These are phyloP conservation scores for Atta texana DNA, from an alignment of 1,140 invertebrate genomes.

Conservation along the genomic window DNA sequence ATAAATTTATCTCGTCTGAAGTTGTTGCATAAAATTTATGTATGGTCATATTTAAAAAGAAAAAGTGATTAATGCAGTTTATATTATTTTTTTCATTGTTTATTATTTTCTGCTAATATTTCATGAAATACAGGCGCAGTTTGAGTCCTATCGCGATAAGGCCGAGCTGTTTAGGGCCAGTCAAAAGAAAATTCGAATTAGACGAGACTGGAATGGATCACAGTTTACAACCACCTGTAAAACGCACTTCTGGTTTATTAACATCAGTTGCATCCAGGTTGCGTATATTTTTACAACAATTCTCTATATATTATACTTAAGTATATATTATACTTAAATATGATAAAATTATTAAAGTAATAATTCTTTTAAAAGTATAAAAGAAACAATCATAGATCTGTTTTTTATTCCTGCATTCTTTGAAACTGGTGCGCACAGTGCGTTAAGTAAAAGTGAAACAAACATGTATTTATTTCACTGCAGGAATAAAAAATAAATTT, in stretches of 20 bases:
- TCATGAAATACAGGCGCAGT: constrained; percentile 87
- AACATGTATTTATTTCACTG: too few relatives aligned
- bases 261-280: constrained; percentile 81
- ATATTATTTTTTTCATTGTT: background rate
- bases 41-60: background rate
- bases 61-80: background rate
- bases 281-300: constrained; percentile 60
- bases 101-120: constrained; percentile 19
- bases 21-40: background rate
- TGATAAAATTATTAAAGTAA: background rate
- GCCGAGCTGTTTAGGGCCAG: constrained; percentile 87
- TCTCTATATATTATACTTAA: background rate
- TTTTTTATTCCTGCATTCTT: too few relatives aligned
- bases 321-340: background rate
- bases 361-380: background rate
- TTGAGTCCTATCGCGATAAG: constrained; percentile 94
- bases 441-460: too few relatives aligned
- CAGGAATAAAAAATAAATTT: too few relatives aligned
- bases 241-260: constrained; percentile 85
- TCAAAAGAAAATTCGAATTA: constrained; percentile 93
- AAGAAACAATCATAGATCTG: background rate
- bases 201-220: constrained; percentile 87
- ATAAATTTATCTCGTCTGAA: background rate
- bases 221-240: constrained; percentile 86
- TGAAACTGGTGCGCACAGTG: too few relatives aligned